These are phyloP conservation scores for Philopotamus ludificatus DNA, from an alignment of 1,140 invertebrate genomes.

Conservation along the genomic window DNA sequence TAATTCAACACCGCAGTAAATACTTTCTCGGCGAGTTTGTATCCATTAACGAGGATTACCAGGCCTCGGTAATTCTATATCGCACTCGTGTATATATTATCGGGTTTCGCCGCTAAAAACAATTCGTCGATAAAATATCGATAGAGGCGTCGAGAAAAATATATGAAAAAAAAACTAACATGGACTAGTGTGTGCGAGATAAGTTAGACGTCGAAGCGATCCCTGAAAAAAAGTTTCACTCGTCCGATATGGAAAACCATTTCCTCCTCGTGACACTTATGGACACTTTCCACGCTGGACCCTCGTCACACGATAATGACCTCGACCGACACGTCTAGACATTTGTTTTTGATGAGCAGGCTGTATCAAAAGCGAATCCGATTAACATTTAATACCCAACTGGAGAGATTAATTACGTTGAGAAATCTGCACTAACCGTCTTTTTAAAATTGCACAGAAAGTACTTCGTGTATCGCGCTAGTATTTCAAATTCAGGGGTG, in stretches of 20 bases:
- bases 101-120: too few species aligned
- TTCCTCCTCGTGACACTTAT: constrained; percentile 11
- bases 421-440: neutral
- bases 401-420: neutral
- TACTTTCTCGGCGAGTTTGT: too few species aligned
- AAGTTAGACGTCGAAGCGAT: neutral
- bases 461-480: neutral
- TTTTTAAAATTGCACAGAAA: neutral
- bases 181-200: too few species aligned
- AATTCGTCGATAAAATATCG: too few species aligned
- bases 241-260: constrained; percentile 12
- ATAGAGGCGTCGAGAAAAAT: too few species aligned
- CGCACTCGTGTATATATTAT: too few species aligned
- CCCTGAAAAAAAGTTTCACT: neutral
- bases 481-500: neutral
- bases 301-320: constrained; percentile 1
- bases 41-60: too few species aligned
- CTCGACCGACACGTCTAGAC: neutral
- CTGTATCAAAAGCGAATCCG: neutral
- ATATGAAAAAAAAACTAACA: too few species aligned
- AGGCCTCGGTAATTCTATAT: too few species aligned
- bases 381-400: neutral
- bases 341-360: constrained; percentile 24
- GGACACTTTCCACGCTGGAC: constrained; percentile 24
- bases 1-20: too few species aligned